phyloP scores from a whole-genome alignment of 2,113 vertebrate genomes.

The Axis porcinus region DNA sequence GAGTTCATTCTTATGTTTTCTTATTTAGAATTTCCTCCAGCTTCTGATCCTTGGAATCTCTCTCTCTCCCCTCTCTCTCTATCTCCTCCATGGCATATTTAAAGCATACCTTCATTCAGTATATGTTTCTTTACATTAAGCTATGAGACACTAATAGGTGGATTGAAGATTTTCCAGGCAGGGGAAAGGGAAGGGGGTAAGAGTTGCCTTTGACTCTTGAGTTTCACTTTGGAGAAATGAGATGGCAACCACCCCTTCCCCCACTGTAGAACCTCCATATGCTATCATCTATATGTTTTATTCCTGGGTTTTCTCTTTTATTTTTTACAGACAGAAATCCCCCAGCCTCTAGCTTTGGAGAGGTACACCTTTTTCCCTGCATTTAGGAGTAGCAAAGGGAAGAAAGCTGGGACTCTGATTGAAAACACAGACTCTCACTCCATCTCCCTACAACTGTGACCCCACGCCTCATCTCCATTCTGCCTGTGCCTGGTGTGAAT shows the following conservation, averaged over 20 bases:
- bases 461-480: not conserved
- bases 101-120: not conserved
- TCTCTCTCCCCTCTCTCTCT: accelerated
- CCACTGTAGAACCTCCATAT: not conserved
- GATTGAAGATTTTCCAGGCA: not conserved
- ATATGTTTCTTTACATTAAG: not conserved
- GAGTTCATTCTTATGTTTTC: not conserved
- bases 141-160: not conserved
- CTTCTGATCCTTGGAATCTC: not conserved
- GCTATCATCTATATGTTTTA: not conserved
- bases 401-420: not conserved
- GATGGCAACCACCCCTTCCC: not conserved
- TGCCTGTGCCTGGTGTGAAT: not conserved
- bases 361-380: not conserved
- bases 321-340: not conserved
- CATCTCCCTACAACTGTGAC: not conserved
- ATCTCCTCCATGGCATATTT: too few species aligned
- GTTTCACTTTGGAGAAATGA: not conserved
- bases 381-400: not conserved
- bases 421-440: not conserved
- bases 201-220: not conserved
- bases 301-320: not conserved
- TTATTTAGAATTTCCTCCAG: not conserved
- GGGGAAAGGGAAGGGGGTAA: too few species aligned
- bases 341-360: not conserved